These are phyloP conservation scores for Thamnophis elegans DNA, from an alignment of 2,797 vertebrate genomes.

Conservation along the genomic window DNA sequence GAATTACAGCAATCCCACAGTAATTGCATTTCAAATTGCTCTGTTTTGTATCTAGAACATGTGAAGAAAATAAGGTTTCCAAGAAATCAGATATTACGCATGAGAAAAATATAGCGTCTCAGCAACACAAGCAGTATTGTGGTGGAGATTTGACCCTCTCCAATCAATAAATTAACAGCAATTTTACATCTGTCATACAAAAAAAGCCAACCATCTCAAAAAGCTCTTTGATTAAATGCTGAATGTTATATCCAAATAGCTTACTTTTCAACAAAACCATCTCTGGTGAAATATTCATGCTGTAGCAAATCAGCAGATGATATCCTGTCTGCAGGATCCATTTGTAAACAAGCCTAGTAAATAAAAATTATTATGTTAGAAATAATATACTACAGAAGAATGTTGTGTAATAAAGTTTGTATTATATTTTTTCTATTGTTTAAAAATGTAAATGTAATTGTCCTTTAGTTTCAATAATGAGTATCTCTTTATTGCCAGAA, in stretches of 20 bases:
- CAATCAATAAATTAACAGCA: constrained; percentile 8
- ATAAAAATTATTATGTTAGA: constrained; percentile 18
- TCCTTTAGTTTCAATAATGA: constrained; percentile 29
- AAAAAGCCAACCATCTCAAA: background rate
- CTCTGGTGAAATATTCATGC: constrained; percentile 71
- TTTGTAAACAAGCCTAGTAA: constrained; percentile 70
- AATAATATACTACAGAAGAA: background rate
- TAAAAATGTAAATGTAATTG: background rate
- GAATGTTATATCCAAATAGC: constrained; percentile 19
- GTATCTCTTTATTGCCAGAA: constrained; percentile 18
- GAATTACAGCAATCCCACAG: background rate
- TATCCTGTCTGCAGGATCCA: constrained; percentile 66
- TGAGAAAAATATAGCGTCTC: background rate
- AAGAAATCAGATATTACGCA: background rate
- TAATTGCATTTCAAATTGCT: background rate
- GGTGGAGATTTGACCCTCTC: background rate
- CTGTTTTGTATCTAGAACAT: background rate
- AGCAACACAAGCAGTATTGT: background rate
- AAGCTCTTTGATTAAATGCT: constrained; percentile 3
- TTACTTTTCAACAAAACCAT: constrained; percentile 73
- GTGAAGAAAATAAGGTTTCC: background rate
- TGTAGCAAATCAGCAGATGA: constrained; percentile 65
- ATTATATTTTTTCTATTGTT: background rate
- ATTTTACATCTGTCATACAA: background rate
- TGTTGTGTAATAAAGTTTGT: background rate